These are phyloP conservation scores for Agrotis exclamationis DNA, from an alignment of 2,888 invertebrate genomes.

Conservation along the genomic window DNA sequence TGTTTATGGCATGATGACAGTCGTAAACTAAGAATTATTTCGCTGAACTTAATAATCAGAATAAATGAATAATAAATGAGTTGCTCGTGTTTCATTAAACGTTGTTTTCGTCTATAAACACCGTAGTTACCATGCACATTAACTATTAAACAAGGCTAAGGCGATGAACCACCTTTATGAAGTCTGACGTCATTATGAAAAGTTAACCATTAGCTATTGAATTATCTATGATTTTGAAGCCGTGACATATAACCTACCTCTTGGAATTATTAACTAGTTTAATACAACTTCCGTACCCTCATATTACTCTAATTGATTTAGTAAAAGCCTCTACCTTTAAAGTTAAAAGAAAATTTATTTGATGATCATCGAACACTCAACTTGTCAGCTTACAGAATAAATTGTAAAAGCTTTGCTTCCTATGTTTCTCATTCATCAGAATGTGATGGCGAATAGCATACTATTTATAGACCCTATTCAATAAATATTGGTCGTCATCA, in stretches of 20 bases:
- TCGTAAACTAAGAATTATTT: slow-evolving; percentile 20
- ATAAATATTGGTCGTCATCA: too few relatives aligned
- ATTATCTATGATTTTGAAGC: background rate
- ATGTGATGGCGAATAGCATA: too few relatives aligned
- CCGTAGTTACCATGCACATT: background rate
- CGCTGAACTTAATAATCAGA: slow-evolving; percentile 17
- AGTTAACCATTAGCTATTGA: background rate
- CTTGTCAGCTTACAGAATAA: background rate
- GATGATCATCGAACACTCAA: background rate
- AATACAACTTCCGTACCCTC: background rate
- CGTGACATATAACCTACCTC: background rate
- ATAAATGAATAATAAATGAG: slow-evolving; percentile 45
- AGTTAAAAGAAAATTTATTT: too few relatives aligned
- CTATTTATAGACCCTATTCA: too few relatives aligned
- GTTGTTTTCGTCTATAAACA: slow-evolving; percentile 37
- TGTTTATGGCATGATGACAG: background rate
- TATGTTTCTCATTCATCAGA: too few relatives aligned
- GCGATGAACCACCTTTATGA: background rate
- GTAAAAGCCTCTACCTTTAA: too few relatives aligned
- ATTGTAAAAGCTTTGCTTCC: background rate
- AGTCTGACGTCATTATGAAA: background rate
- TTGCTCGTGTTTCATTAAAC: slow-evolving; percentile 13
- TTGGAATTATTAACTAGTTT: background rate
- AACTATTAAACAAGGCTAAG: background rate
- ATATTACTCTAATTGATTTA: background rate